Conservation (phyloP, 2,113 vertebrate species). For the Panthera tigris region DNA sequence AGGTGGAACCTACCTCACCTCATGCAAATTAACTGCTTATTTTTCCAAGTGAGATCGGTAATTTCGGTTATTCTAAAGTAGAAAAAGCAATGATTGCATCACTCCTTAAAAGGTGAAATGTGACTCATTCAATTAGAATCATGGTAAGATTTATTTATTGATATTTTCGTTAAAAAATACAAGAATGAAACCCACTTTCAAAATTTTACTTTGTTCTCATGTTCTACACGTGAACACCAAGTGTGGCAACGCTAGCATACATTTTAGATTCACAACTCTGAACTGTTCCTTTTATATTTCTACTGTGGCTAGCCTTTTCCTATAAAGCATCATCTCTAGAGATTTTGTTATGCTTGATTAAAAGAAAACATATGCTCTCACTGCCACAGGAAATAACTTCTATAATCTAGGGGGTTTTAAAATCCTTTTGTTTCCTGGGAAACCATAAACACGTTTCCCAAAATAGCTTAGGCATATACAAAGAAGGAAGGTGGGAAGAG, state of each 20-base stretch:
- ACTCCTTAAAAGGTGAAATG: not conserved
- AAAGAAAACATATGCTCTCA: conserved; percentile 6
- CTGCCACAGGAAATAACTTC: not conserved
- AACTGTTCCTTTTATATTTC: not conserved
- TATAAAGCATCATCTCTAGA: not conserved
- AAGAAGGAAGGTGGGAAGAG: not conserved
- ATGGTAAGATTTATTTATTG: not conserved
- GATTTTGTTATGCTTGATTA: not conserved
- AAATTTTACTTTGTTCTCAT: not conserved
- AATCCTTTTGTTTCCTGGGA: conserved; percentile 1
- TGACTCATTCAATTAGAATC: not conserved
- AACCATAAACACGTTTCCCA: not conserved
- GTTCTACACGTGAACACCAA: not conserved
- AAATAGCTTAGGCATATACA: not conserved
- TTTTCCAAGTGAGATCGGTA: not conserved
- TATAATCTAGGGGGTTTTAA: not conserved
- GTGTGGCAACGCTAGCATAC: not conserved
- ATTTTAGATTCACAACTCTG: not conserved
- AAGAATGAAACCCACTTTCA: not conserved
- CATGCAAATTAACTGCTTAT: not conserved
- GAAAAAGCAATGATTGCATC: not conserved
- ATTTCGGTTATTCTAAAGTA: not conserved
- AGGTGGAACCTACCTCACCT: not conserved
- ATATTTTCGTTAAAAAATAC: not conserved
- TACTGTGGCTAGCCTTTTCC: not conserved